Conservation (phyloP, 2,113 vertebrate genomes). For the Syngnathus typhle region DNA sequence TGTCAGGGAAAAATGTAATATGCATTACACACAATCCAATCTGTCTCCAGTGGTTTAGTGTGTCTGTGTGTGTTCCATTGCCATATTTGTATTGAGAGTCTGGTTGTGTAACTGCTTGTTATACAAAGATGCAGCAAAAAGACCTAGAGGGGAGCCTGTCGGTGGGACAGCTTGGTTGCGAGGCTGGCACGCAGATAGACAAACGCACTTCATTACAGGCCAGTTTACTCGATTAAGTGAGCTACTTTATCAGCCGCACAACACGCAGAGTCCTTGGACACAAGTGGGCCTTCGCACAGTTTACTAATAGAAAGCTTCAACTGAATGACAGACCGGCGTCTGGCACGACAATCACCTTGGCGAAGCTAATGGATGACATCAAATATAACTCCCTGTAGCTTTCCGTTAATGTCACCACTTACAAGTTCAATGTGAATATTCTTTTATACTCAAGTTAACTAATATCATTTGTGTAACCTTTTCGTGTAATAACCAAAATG, state of each 20-base stretch:
- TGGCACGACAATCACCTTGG: slow-evolving; percentile 9
- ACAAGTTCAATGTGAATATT: slow-evolving; percentile 38
- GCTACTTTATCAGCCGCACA: slow-evolving; percentile 56
- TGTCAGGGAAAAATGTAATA: slow-evolving; percentile 62
- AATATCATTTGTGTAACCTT: slow-evolving; percentile 52
- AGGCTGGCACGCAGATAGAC: slow-evolving; percentile 49
- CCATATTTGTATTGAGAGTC: slow-evolving; percentile 2
- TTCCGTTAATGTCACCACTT: slow-evolving; percentile 44
- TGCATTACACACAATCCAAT: slow-evolving; percentile 67
- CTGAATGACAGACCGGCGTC: slow-evolving; percentile 16
- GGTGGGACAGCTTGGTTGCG: slow-evolving; percentile 46
- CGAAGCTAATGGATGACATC: slow-evolving; percentile 37
- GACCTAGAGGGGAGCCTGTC: slow-evolving; percentile 51
- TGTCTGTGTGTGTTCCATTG: slow-evolving; percentile 9
- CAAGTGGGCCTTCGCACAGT: slow-evolving; percentile 4
- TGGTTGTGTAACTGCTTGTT: slow-evolving; percentile 9
- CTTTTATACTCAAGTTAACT: slow-evolving; percentile 25
- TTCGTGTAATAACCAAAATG: slow-evolving; percentile 51
- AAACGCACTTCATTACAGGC: slow-evolving; percentile 63
- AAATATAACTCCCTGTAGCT: slow-evolving; percentile 40
- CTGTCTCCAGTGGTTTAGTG: slow-evolving; percentile 53
- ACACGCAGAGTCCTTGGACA: slow-evolving; percentile 14
- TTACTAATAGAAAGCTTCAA: slow-evolving; percentile 26
- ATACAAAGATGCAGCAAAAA: slow-evolving; percentile 13
- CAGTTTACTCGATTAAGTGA: slow-evolving; percentile 66